Percentiles rank a stretch among this genome's conserved stretches.
Conservation (phyloP, 2,888 invertebrate genomes). For the Epinotia demarniana region DNA sequence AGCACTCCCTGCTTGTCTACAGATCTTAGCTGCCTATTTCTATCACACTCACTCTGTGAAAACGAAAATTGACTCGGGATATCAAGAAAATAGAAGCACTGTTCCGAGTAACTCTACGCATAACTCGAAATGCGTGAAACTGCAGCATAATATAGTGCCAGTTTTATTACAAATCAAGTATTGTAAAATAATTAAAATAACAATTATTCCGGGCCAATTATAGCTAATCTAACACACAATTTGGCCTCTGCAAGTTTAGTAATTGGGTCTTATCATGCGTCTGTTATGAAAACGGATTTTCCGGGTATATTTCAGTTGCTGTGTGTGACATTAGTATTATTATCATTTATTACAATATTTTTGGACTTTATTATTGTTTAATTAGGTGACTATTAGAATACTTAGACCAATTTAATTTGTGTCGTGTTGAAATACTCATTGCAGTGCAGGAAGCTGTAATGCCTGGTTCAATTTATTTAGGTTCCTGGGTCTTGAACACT, state of each 20-base stretch:
- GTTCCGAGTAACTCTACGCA: neutral
- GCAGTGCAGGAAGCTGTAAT: too few species aligned
- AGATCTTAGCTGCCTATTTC: too few species aligned
- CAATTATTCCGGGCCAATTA: slow-evolving; percentile 26
- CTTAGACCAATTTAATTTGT: neutral
- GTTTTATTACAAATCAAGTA: slow-evolving; percentile 13
- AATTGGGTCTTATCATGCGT: slow-evolving; percentile 23
- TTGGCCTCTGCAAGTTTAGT: slow-evolving; percentile 22
- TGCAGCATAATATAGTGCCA: neutral
- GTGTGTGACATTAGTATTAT: slow-evolving; percentile 6
- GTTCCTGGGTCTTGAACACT: too few species aligned
- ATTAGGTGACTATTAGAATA: neutral
- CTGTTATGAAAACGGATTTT: slow-evolving; percentile 37
- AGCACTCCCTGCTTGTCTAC: too few species aligned
- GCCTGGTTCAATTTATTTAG: too few species aligned
- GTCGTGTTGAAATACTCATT: neutral
- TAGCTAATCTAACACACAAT: slow-evolving; percentile 22
- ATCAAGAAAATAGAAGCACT: neutral
- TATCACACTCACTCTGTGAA: neutral
- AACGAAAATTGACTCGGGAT: neutral
- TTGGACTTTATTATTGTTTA: neutral
- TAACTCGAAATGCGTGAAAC: neutral
- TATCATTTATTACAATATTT: slow-evolving; percentile 1
- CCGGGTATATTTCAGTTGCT: slow-evolving; percentile 33
- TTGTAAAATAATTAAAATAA: slow-evolving; percentile 26